Percentiles rank a stretch among this genome's conserved stretches.
Conservation (phyloP, 2,113 vertebrate species). For the Probosciger aterrimus region DNA sequence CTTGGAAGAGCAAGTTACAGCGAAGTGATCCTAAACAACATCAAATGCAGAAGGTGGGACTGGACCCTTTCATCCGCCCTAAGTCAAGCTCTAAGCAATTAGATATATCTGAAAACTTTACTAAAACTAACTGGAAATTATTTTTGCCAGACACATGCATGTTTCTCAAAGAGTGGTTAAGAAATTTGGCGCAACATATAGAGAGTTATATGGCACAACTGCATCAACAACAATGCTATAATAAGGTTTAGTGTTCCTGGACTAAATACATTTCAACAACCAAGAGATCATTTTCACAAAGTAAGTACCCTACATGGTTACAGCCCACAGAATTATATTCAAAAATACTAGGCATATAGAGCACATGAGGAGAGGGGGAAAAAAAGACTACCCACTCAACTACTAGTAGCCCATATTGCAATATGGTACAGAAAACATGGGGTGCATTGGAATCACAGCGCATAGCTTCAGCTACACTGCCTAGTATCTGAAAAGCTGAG, state of each 20-base stretch:
- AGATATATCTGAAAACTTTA: neutral
- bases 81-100: neutral
- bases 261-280: neutral
- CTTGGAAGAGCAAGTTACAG: neutral
- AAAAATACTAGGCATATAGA: neutral
- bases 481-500: neutral
- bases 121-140: neutral
- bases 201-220: neutral
- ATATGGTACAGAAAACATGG: neutral
- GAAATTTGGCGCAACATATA: neutral
- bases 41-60: neutral
- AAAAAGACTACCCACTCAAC: neutral
- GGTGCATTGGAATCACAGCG: fast-evolving
- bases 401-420: neutral
- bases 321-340: neutral
- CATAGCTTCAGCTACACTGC: neutral
- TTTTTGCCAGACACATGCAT: neutral
- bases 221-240: neutral
- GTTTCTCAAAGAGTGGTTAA: neutral
- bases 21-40: neutral
- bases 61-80: neutral
- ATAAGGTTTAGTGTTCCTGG: neutral
- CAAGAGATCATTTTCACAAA: neutral
- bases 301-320: neutral
- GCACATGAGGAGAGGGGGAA: neutral